Base-by-base conservation (phyloP, 1,140 invertebrate genomes). In the Ridgeia piscesae region DNA sequence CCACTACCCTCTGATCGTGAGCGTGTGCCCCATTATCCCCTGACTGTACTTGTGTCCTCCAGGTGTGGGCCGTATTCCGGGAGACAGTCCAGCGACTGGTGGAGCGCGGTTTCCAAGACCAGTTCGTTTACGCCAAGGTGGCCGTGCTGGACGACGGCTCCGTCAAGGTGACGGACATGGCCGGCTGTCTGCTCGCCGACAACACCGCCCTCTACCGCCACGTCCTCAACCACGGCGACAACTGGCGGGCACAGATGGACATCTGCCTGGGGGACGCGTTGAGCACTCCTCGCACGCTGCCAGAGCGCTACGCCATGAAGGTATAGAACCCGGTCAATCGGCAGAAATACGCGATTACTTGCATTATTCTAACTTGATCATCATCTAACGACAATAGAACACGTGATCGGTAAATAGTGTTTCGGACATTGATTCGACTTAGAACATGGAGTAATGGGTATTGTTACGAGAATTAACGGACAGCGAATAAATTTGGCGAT, bases 41-140 rank as follows among this genome's bases (percentile, higher is more conserved):
- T 89, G 27, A 33, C 89, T 31, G 89, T 89, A 11, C 9, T 11
- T 9, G 27, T 31, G 34, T 33, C 33, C 31, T 91, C 35, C 34
- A 91, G 34, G 34, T 91, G 34, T 91, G 91, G 91, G 91, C 91
- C 34, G 91, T 91, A 14, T 91, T 42, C 91, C 91, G 91, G 6
- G 91, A 91, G 48, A 48, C 42, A 14, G 11, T 50, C 1, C 91
- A 91, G 48, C 91, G 48, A 14, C 91, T 91, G 35, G n/a, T 91
- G 6, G 91, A 33, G 14, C 11, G 33, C 48, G 91, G 91, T n/a
- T 91, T 91, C 48, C n/a, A 91, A 6, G 33, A 91, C 91, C 91
- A 91, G 42, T 91, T 91, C 48, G 33, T 91, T 8, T 14, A 91
- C 11, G 42, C 42, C 33, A 50, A 91, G 91, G 42, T 91, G 33